phyloP scores from a whole-genome alignment of 2,113 vertebrate species.

The Cephalopholis sonnerati region DNA sequence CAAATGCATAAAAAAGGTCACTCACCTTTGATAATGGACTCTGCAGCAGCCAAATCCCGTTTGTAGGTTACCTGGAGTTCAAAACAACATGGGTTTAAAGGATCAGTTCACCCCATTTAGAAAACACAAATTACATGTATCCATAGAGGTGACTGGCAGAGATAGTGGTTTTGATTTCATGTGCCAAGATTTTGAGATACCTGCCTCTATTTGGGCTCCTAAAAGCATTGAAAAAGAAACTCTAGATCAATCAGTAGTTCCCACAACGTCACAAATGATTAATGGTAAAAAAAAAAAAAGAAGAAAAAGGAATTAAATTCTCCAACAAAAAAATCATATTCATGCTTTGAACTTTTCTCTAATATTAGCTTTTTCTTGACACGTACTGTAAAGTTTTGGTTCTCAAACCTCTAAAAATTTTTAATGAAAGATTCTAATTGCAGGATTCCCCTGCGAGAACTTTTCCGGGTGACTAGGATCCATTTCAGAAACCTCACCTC shows the following conservation, averaged over 20 bases:
- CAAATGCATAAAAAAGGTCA: constrained; percentile 39
- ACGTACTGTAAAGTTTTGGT: background rate
- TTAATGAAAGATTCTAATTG: background rate
- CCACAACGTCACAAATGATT: background rate
- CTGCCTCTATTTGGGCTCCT: background rate
- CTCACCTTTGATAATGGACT: constrained; percentile 97
- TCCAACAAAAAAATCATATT: background rate
- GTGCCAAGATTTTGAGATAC: constrained; percentile 4
- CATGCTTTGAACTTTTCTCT: background rate
- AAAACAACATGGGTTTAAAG: constrained; percentile 67
- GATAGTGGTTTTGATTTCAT: background rate
- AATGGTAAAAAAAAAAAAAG: too few relatives aligned
- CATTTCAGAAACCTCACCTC: background rate
- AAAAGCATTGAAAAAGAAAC: background rate
- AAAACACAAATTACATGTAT: background rate
- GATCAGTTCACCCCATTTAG: background rate
- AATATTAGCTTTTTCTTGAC: background rate
- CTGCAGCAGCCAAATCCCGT: constrained; percentile 93
- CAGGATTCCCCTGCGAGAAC: background rate
- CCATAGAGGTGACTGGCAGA: background rate
- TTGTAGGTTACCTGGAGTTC: constrained; percentile 95
- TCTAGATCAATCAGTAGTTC: background rate
- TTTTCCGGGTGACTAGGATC: background rate
- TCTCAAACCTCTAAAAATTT: background rate
- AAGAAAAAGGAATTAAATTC: background rate